Percentiles rank a stretch among this genome's conserved stretches.
These are phyloP conservation scores for Tachyglossus aculeatus DNA, from an alignment of 2,797 vertebrate species.

Conservation along the genomic window DNA sequence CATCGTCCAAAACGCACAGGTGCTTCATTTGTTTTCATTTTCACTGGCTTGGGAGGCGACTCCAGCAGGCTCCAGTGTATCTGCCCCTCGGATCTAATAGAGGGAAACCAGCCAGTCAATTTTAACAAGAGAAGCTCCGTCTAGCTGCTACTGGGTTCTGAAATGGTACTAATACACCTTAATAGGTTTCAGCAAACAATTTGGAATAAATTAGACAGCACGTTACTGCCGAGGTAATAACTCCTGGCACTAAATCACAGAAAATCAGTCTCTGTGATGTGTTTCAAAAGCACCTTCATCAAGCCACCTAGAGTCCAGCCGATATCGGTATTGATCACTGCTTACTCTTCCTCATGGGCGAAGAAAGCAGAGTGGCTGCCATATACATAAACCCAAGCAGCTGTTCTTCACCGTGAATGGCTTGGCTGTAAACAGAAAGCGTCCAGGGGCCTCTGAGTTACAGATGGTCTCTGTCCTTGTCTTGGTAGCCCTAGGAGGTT, in stretches of 20 bases:
- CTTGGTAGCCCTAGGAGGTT: too few relatives aligned
- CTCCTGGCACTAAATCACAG: conserved; percentile 66
- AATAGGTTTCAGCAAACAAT: conserved; percentile 67
- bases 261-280: conserved; percentile 60
- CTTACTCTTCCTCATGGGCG: conserved; percentile 58
- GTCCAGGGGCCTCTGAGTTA: background rate
- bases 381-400: conserved; percentile 27
- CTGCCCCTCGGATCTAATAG: conserved; percentile 46
- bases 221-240: conserved; percentile 62
- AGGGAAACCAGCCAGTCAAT: conserved; percentile 57
- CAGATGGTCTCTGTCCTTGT: too few relatives aligned
- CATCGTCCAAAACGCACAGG: background rate
- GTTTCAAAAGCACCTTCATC: conserved; percentile 67
- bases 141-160: conserved; percentile 51
- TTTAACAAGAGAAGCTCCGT: conserved; percentile 51
- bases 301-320: conserved; percentile 54
- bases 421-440: conserved; percentile 11
- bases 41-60: background rate
- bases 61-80: background rate
- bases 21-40: conserved; percentile 4
- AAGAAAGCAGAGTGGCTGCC: conserved; percentile 58
- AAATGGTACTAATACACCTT: conserved; percentile 64
- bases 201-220: conserved; percentile 61
- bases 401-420: conserved; percentile 31
- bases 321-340: conserved; percentile 72